Base-by-base conservation (phyloP, 2,797 vertebrate genomes). In the Hephaestus fuliginosus region DNA sequence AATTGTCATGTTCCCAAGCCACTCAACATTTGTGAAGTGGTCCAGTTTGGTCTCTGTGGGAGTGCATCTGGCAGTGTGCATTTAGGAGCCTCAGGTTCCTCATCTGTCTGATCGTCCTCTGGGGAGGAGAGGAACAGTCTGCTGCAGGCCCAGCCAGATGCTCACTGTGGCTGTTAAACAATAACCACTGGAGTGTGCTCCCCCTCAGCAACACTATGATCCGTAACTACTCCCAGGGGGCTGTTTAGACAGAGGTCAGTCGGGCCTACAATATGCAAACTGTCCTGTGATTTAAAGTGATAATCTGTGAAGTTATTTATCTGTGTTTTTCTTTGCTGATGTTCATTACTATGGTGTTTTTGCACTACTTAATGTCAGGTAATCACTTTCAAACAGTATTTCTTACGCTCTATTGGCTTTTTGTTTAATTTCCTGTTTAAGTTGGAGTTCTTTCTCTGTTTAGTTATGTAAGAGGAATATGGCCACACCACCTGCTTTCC, bases 81-180 rank as follows among this genome's bases (percentile, higher is more conserved):
- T 25, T 33, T 5, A 39, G 46, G 61, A 86, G 80, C 87, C 88
- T 88, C 83, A 83, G 85, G 91, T 83, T 84, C 66, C 82, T 91
- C 91, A 90, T 92, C 91, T 92, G 91, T 86, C 88, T 71, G 87
- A 78, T 76, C 15, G 3, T 81, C 74, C 91, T 90, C 71, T 25
- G 71, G 90, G 87, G 90, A 77, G 60, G 57, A 74, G 80, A 58
- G 55, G 60, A 80, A 71, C 81, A 74, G 70, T 56, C 67, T 68
- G 81, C 74, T 13, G 43, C 30, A 9, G 76, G 86, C 70, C 33
- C 6, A 8, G 79, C 76, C 92, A 94, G 92, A 92, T 94, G 93
- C 90, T 93, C 84, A 20, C 83, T 51, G 74, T 83, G 86, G 75
- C 86, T 84, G 82, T 91, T 90, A 83, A 90, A 91, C 86, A 91